phyloP scores from a whole-genome alignment of 2,888 invertebrate genomes.

The Prenolepis imparis region DNA sequence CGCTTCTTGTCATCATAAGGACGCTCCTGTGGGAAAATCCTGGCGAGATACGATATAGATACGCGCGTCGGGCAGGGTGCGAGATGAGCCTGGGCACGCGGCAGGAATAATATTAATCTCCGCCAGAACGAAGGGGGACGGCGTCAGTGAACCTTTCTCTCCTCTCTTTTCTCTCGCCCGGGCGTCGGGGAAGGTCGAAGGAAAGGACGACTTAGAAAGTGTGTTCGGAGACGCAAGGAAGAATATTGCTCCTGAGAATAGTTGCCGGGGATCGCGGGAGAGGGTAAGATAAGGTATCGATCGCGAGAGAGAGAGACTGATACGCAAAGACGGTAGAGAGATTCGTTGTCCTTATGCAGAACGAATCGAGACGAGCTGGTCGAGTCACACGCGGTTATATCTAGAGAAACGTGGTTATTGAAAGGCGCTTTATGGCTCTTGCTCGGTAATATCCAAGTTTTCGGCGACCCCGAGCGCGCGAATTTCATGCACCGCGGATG shows the following conservation, averaged over 20 bases:
- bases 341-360: constrained; percentile 12
- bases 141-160: background rate
- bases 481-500: background rate
- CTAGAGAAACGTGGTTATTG: constrained; percentile 37
- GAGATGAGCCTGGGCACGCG: constrained; percentile 66
- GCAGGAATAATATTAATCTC: constrained; percentile 74
- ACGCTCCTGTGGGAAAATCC: constrained; percentile 24
- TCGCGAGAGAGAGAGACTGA: constrained; percentile 20
- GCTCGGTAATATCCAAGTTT: constrained; percentile 20
- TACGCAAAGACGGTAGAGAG: background rate
- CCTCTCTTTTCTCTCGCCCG: background rate
- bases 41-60: constrained; percentile 35
- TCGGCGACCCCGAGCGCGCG: background rate
- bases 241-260: constrained; percentile 34
- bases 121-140: background rate
- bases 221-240: constrained; percentile 22
- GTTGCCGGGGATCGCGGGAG: background rate
- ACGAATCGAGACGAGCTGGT: constrained; percentile 27
- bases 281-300: constrained; percentile 24
- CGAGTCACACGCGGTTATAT: constrained; percentile 49
- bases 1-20: background rate
- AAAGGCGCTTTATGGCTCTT: constrained; percentile 15
- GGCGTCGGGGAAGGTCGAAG: background rate
- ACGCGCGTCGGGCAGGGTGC: constrained; percentile 52
- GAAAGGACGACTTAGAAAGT: constrained; percentile 30